phyloP scores from a whole-genome alignment of 2,888 invertebrate genomes.

The Patella ulyssiponensis region DNA sequence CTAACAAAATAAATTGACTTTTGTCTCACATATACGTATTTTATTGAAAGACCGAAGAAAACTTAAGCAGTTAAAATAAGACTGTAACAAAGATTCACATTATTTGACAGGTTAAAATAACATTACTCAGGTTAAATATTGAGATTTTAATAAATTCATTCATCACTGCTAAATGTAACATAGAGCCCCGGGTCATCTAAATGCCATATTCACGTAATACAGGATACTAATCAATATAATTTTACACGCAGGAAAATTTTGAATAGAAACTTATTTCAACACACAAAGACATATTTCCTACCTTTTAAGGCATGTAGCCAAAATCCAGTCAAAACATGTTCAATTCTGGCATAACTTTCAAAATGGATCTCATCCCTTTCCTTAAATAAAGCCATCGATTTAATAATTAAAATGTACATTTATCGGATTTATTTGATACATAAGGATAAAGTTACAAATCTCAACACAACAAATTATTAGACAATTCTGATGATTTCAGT shows the following conservation, averaged over 20 bases:
- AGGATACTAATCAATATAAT: too few species aligned
- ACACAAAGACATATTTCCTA: conserved; percentile 32
- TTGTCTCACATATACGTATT: neutral
- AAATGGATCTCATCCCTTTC: conserved; percentile 69
- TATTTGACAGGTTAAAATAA: conserved; percentile 6
- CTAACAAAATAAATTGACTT: conserved; percentile 43
- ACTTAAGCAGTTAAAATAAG: too few species aligned
- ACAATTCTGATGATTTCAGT: too few species aligned
- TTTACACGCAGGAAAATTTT: too few species aligned
- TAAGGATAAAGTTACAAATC: too few species aligned
- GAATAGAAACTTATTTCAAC: too few species aligned
- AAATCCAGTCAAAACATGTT: conserved; percentile 71
- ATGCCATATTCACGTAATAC: too few species aligned
- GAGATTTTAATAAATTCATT: neutral
- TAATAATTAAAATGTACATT: conserved; percentile 1
- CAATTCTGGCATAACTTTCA: conserved; percentile 71
- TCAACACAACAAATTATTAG: too few species aligned
- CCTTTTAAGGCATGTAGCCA: conserved; percentile 72
- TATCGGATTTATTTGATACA: neutral
- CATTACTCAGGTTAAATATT: neutral
- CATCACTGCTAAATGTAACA: too few species aligned
- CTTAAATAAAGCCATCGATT: conserved; percentile 42
- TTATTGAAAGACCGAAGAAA: too few species aligned
- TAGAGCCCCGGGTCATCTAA: too few species aligned
- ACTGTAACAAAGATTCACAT: too few species aligned